Percentiles rank a stretch among this genome's conserved stretches.
These are phyloP conservation scores for Crenuchus spilurus DNA, from an alignment of 2,797 vertebrate species.

Conservation along the genomic window DNA sequence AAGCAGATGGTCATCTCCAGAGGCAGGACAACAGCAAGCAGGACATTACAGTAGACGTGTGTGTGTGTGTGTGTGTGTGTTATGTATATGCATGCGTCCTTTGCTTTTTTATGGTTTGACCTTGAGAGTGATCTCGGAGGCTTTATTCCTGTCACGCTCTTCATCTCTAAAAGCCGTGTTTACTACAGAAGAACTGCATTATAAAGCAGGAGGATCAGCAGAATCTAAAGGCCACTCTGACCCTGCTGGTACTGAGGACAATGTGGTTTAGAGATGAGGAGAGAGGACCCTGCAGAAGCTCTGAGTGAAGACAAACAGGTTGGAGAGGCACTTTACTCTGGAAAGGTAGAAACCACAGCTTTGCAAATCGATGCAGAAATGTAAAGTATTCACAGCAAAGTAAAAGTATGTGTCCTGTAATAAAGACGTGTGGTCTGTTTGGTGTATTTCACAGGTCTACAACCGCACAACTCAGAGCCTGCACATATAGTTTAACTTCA, in stretches of 20 bases:
- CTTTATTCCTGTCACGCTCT: slow-evolving; percentile 31
- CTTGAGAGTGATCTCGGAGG: slow-evolving; percentile 41
- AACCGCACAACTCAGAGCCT: too few species aligned
- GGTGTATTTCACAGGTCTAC: too few species aligned
- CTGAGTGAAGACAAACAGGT: not conserved
- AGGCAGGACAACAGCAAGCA: slow-evolving; percentile 75
- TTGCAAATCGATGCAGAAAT: not conserved
- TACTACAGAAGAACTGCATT: slow-evolving; percentile 27
- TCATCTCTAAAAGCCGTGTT: slow-evolving; percentile 29
- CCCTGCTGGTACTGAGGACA: not conserved
- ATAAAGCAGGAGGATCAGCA: slow-evolving; percentile 33
- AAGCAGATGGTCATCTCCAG: slow-evolving; percentile 79
- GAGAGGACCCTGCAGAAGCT: not conserved
- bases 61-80: not conserved
- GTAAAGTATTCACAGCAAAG: not conserved
- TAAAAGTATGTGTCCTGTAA: too few species aligned
- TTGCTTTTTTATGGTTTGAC: slow-evolving; percentile 44
- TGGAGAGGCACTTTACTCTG: not conserved
- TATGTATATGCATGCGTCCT: slow-evolving; percentile 33
- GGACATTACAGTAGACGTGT: slow-evolving; percentile 59
- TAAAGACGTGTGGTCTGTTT: too few species aligned
- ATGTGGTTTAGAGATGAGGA: not conserved
- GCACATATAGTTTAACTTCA: too few species aligned
- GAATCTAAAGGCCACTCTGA: slow-evolving; percentile 16
- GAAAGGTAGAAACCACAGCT: not conserved